phyloP scores from a whole-genome alignment of 2,888 invertebrate genomes.

The Pyrocoelia pectoralis region DNA sequence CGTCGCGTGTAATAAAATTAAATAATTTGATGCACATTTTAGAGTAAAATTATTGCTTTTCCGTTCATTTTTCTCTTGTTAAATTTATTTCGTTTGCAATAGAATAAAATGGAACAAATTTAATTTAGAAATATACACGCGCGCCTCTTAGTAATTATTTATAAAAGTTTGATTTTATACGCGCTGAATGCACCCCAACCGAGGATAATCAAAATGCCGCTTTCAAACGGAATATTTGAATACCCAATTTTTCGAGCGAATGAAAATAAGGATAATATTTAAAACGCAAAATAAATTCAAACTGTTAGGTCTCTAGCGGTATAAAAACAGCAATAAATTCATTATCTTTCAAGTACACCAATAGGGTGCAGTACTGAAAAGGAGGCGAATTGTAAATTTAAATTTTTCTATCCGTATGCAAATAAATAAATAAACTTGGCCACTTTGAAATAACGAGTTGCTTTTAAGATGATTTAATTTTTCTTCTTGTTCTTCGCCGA shows the following conservation, averaged over 20 bases:
- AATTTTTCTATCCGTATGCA: constrained; percentile 12
- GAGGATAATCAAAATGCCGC: constrained; percentile 13
- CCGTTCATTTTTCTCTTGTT: neutral
- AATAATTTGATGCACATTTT: constrained; percentile 36
- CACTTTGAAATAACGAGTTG: constrained; percentile 24
- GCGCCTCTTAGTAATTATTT: constrained; percentile 1
- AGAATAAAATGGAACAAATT: constrained; percentile 6
- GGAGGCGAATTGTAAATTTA: constrained; percentile 28
- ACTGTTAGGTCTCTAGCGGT: constrained; percentile 24
- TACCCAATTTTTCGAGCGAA: constrained; percentile 11
- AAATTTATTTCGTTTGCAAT: constrained; percentile 1
- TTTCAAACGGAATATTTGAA: constrained; percentile 13
- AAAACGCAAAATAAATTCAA: constrained; percentile 24
- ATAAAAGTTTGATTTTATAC: constrained; percentile 16
- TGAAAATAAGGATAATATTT: constrained; percentile 11
- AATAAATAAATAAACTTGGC: constrained; percentile 22
- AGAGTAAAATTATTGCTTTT: constrained; percentile 15
- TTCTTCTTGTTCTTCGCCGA: neutral
- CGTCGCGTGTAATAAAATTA: constrained; percentile 36
- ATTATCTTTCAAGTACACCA: constrained; percentile 24
- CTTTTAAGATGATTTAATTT: neutral
- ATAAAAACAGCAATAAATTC: constrained; percentile 30
- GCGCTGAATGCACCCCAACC: constrained; percentile 5
- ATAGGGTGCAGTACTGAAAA: constrained; percentile 13
- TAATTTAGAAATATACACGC: constrained; percentile 5